These are phyloP conservation scores for Tiaroga cobitis DNA, from an alignment of 2,797 vertebrate genomes.

Conservation along the genomic window DNA sequence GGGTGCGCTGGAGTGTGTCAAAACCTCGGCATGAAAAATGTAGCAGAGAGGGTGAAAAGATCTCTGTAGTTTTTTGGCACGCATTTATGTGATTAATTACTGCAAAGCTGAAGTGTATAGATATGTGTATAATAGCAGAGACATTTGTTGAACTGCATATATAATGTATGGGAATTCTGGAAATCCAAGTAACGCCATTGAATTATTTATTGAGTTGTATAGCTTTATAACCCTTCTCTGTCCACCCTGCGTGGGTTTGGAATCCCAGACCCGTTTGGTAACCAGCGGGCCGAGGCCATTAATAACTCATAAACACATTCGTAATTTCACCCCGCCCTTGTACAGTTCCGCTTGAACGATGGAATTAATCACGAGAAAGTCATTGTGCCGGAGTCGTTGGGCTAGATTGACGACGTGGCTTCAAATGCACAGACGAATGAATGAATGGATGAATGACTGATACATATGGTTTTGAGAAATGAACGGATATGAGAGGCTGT, in stretches of 20 bases:
- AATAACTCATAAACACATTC: conserved; percentile 61
- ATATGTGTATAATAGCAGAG: conserved; percentile 55
- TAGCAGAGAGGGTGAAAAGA: conserved; percentile 23
- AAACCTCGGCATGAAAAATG: conserved; percentile 42
- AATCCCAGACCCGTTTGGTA: conserved; percentile 48
- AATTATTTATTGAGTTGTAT: conserved; percentile 66
- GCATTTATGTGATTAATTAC: conserved; percentile 59
- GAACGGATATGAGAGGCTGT: conserved; percentile 31
- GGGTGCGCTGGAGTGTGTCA: conserved; percentile 41
- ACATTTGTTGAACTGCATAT: conserved; percentile 62
- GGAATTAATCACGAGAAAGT: conserved; percentile 44
- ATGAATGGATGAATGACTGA: conserved; percentile 39
- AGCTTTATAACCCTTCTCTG: conserved; percentile 49
- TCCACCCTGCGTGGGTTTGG: conserved; percentile 42
- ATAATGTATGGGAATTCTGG: conserved; percentile 63
- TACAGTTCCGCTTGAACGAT: conserved; percentile 35
- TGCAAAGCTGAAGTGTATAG: conserved; percentile 40
- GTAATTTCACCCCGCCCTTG: conserved; percentile 49
- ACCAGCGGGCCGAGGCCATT: conserved; percentile 54
- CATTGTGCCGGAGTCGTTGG: conserved; percentile 8
- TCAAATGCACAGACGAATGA: conserved; percentile 29
- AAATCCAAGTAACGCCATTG: conserved; percentile 60
- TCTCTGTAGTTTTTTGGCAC: conserved; percentile 42
- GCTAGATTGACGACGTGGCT: conserved; percentile 29
- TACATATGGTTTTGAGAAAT: conserved; percentile 31